Evolutionary conservation across 2,113 vertebrate genomes (phyloP).

Genomic region (Boulengeromyrus knoepffleri): DNA sequence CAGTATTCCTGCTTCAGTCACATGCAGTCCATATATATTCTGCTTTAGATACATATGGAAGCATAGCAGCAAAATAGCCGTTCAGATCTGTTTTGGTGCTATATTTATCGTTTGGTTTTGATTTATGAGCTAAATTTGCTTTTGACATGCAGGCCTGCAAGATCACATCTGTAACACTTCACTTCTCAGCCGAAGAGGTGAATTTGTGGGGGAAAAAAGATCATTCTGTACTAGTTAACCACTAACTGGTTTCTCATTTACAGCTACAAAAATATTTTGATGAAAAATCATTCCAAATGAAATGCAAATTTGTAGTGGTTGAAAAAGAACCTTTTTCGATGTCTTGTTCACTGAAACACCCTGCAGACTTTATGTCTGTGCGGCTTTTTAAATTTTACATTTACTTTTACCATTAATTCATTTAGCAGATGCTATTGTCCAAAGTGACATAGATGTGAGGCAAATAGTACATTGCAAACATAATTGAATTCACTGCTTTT

Average conservation of each 20-base stretch:
- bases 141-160: neutral
- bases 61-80: neutral
- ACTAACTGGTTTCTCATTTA: neutral
- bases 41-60: neutral
- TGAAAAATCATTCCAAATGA: neutral
- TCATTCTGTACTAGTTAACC: neutral
- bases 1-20: neutral
- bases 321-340: neutral
- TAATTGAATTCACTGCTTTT: neutral
- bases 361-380: neutral
- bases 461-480: neutral
- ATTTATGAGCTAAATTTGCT: neutral
- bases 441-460: neutral
- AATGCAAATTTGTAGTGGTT: neutral
- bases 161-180: neutral
- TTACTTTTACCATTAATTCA: neutral
- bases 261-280: neutral
- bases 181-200: neutral
- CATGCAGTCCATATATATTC: neutral
- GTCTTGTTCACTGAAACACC: neutral
- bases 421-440: neutral
- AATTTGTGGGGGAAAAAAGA: neutral
- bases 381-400: neutral
- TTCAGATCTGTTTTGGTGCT: neutral
- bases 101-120: neutral